Evolutionary conservation across 2,888 invertebrate species (phyloP).

Genomic region (Leptinotarsa tumamoca): DNA sequence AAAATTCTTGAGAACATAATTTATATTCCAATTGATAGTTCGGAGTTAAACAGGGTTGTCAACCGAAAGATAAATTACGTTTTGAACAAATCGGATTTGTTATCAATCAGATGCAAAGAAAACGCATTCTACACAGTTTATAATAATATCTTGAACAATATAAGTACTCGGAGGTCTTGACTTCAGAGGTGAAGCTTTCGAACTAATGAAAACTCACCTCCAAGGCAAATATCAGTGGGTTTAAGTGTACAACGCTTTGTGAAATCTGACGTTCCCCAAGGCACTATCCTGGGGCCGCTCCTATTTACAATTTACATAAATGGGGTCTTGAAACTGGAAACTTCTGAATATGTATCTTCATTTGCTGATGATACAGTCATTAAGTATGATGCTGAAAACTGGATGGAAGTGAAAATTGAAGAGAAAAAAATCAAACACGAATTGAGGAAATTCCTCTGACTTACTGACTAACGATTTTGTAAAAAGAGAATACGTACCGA

Average conservation of each 20-base stretch:
- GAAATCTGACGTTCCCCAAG: background rate
- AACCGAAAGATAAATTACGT: background rate
- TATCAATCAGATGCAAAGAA: background rate
- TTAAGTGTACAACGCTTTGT: background rate
- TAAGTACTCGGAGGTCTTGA: background rate
- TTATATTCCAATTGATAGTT: background rate
- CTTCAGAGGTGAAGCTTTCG: background rate
- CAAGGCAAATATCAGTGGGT: background rate
- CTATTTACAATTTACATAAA: background rate
- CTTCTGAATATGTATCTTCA: background rate
- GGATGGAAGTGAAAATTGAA: background rate
- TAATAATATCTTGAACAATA: background rate
- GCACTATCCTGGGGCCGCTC: background rate
- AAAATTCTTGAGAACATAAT: background rate
- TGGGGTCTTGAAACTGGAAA: background rate
- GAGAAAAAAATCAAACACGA: background rate
- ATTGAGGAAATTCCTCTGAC: background rate
- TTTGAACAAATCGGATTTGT: background rate
- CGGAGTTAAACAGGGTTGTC: background rate
- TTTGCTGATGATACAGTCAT: background rate
- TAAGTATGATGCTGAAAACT: background rate
- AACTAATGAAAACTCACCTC: background rate
- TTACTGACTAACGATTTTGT: background rate
- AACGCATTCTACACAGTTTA: background rate
- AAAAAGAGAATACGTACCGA: background rate